These are phyloP conservation scores for Brienomyrus longianalis DNA, from an alignment of 2,113 vertebrate species.

Conservation along the genomic window DNA sequence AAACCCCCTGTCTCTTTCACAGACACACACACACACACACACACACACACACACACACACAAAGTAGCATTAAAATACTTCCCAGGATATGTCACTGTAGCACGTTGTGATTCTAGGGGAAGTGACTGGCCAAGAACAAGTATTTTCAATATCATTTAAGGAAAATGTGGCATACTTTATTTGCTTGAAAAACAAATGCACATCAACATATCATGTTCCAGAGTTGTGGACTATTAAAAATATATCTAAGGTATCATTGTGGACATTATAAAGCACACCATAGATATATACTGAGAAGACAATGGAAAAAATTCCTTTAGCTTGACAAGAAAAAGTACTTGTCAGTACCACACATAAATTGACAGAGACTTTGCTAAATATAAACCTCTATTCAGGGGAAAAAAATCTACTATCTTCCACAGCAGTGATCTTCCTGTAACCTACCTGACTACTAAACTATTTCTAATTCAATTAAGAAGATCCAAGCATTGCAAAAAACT, in stretches of 20 bases:
- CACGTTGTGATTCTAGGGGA: not conserved
- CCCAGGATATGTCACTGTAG: not conserved
- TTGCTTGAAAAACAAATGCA: not conserved
- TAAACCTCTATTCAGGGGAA: not conserved
- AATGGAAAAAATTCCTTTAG: not conserved
- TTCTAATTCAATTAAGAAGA: not conserved
- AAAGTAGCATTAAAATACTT: not conserved
- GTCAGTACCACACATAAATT: slow-evolving; percentile 2
- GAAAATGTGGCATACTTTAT: not conserved
- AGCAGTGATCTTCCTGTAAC: not conserved
- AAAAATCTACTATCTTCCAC: not conserved
- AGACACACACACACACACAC: too few species aligned
- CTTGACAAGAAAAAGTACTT: not conserved
- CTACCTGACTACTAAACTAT: not conserved
- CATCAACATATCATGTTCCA: not conserved
- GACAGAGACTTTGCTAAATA: not conserved
- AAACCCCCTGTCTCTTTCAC: too few species aligned
- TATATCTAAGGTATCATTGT: not conserved
- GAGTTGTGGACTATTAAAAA: not conserved
- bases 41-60: not conserved
- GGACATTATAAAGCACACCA: not conserved
- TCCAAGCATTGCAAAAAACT: not conserved
- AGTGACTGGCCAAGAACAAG: not conserved
- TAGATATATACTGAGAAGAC: not conserved
- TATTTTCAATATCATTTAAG: not conserved